Evolutionary conservation across 2,113 vertebrate genomes (phyloP).

Genomic region (Synchiropus splendidus): DNA sequence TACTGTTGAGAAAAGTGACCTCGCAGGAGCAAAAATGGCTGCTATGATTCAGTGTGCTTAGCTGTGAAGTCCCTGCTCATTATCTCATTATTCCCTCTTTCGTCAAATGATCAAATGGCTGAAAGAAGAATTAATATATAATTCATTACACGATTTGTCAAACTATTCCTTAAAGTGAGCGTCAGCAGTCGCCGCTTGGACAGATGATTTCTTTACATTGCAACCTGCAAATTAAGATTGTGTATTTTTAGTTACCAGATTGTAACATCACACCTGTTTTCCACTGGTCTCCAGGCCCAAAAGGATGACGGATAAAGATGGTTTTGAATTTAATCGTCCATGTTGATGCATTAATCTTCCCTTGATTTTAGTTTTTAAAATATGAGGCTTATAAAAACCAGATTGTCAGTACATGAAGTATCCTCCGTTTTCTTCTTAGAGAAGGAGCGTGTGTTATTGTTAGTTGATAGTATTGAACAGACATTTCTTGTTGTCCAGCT

Average conservation of each 20-base stretch:
- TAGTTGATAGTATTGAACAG: too few species aligned
- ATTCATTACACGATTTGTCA: conserved; percentile 39
- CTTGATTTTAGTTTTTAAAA: too few species aligned
- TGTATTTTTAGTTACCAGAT: conserved; percentile 45
- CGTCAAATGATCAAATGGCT: conserved; percentile 38
- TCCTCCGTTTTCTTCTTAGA: too few species aligned
- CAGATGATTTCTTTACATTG: conserved; percentile 21
- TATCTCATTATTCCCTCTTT: conserved; percentile 40
- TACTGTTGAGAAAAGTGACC: conserved; percentile 43
- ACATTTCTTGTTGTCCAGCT: too few species aligned
- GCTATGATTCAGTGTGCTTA: conserved; percentile 15
- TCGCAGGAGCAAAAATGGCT: conserved; percentile 32
- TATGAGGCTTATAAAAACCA: too few species aligned
- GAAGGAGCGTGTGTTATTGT: too few species aligned
- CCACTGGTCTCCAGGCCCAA: too few species aligned
- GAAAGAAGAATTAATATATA: conserved; percentile 27
- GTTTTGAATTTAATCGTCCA: too few species aligned
- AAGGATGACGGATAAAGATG: too few species aligned
- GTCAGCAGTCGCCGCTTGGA: conserved; percentile 25
- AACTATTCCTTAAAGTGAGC: conserved; percentile 30
- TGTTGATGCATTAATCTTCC: too few species aligned
- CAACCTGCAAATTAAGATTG: conserved; percentile 6
- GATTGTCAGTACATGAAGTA: too few species aligned
- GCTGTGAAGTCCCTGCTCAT: conserved; percentile 25
- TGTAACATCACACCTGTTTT: conserved; percentile 53